phyloP scores from a whole-genome alignment of 1,140 invertebrate genomes.

The Pinna nobilis region DNA sequence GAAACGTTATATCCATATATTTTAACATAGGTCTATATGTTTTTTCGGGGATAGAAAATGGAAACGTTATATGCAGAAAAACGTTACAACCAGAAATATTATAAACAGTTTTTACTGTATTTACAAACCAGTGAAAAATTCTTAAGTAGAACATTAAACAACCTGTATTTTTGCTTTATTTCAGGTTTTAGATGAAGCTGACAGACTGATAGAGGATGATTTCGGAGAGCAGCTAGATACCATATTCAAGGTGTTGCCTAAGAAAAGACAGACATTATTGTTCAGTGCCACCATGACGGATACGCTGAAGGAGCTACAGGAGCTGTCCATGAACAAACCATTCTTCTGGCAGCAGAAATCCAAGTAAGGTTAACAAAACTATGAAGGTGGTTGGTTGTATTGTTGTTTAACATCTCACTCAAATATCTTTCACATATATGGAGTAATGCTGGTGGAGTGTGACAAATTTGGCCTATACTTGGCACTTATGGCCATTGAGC shows the following conservation, averaged over 20 bases:
- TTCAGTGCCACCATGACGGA: conserved; percentile 75
- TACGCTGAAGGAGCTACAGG: conserved; percentile 66
- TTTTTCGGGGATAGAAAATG: too few species aligned
- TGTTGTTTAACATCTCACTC: too few species aligned
- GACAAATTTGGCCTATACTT: too few species aligned
- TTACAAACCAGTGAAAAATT: neutral
- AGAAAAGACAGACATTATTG: conserved; percentile 74
- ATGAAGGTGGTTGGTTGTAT: too few species aligned
- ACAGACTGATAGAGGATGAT: conserved; percentile 74
- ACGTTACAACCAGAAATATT: neutral
- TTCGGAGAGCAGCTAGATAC: conserved; percentile 73
- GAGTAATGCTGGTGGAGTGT: too few species aligned
- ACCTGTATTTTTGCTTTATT: conserved; percentile 9
- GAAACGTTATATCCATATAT: too few species aligned
- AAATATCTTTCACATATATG: too few species aligned
- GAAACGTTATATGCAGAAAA: neutral
- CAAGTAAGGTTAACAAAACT: conserved; percentile 59
- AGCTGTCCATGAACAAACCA: conserved; percentile 68
- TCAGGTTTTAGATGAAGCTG: conserved; percentile 75
- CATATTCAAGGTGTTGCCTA: conserved; percentile 71
- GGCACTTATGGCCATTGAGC: too few species aligned
- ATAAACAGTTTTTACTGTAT: neutral
- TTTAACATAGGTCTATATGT: too few species aligned
- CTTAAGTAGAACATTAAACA: too few species aligned
- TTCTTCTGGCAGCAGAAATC: conserved; percentile 71